Base-by-base conservation (phyloP, 2,797 vertebrate species). In the Tympanoctomys barrerae region DNA sequence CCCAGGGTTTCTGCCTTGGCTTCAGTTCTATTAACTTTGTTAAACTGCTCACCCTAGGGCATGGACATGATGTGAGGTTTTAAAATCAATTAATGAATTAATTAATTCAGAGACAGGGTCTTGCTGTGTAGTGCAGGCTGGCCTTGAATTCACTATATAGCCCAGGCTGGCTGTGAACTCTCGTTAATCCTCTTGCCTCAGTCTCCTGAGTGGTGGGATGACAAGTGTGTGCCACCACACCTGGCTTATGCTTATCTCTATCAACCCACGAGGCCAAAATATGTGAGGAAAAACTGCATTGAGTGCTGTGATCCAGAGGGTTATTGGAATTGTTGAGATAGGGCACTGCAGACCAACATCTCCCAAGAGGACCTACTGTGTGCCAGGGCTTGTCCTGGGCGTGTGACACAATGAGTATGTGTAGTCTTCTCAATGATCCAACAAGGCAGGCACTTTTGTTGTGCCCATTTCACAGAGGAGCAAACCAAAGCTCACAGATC, bases 401-500 rank as follows among this genome's bases (percentile, higher is more conserved):
- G 28, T 49, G 87, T 49, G 73, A 66, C 46, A 78, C 33, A 49
- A 62, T 24, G 26, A 68, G 54, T 59, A 26, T 19, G 14, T 21
- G 79, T 16, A 81, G 57, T 89, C 75, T 46, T 94, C 19, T 82
- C 12, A 54, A 62, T 19, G 83, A 78, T 49, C 4, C 36, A 70
- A n/a, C 14, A 42, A 87, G 64, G 87, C 39, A 68, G 31, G 36
- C 24, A 39, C 22, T 85, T 82, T 68, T 46, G n/a, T 0, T 31
- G 21, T 68, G 16, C 24, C 70, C 73, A 52, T 89, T 94, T 89
- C 62, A 89, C 31, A 49, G 68, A 92, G 85, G 80, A 57, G 57
- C 73, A 96, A 57, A 79, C 73, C 90, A 80, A 90, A 68, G 61
- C 24, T 82, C 79, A 81, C 39, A 62, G 68, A 46, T 70, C 33